Percentiles rank a stretch among this genome's conserved stretches.
These are phyloP conservation scores for Dinomys branickii DNA, from an alignment of 2,113 vertebrate species.

Conservation along the genomic window DNA sequence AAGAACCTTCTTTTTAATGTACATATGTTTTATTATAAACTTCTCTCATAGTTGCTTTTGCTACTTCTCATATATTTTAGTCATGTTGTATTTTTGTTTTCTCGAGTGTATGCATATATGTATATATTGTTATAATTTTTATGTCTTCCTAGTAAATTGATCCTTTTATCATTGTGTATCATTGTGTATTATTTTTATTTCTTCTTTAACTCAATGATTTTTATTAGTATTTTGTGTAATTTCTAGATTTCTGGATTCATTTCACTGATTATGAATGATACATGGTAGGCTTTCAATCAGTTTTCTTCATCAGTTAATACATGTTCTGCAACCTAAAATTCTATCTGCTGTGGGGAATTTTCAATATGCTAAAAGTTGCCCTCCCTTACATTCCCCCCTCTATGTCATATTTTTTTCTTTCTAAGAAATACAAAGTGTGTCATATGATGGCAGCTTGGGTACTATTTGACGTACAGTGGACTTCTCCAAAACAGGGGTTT, in stretches of 20 bases:
- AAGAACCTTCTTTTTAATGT: background rate
- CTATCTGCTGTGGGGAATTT: too few relatives aligned
- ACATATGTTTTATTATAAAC: background rate
- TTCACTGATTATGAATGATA: background rate
- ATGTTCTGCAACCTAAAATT: background rate
- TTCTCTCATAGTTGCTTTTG: background rate
- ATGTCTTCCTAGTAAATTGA: background rate
- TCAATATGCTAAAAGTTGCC: too few relatives aligned
- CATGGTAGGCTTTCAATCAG: background rate
- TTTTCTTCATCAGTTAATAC: background rate
- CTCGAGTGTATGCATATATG: background rate
- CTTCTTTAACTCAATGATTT: background rate
- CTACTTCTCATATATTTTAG: background rate
- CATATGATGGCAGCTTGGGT: too few relatives aligned
- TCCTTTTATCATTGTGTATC: background rate
- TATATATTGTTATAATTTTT: background rate
- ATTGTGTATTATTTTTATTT: background rate
- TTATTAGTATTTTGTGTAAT: background rate
- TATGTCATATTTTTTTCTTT: too few relatives aligned
- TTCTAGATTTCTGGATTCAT: background rate
- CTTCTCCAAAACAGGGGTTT: too few relatives aligned
- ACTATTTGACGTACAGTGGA: too few relatives aligned
- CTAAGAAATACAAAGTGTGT: too few relatives aligned
- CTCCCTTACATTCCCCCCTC: too few relatives aligned
- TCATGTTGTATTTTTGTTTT: background rate